Base-by-base conservation (phyloP, 2,888 invertebrate genomes). In the Watsonalla binaria region DNA sequence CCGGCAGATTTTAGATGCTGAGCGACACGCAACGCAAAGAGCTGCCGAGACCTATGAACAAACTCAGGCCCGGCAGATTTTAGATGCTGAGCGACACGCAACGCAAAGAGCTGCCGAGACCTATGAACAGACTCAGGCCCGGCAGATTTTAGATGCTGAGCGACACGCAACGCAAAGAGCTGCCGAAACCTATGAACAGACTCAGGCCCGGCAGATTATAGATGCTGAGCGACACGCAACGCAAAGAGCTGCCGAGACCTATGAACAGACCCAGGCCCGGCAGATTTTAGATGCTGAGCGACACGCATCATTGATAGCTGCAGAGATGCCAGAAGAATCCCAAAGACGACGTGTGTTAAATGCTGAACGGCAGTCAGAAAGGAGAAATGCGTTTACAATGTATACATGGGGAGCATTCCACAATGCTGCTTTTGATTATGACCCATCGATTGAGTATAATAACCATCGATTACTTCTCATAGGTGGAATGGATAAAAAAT, bases 401-500 rank as follows among this genome's bases (percentile, higher is more conserved):
- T 33, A 48, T 48, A 48, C 48, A 34, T 34, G 48, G 48, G 14
- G n/a, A 37, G 46, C 24, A 52, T 47, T 42, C 13, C 6, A 5
- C 35, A 7, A 35, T 35, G 35, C 35, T 35, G 35, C 35, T 35
- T 35, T 35, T 35, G 35, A 35, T 35, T 35, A 35, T 35, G 35
- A 35, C 7, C 35, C 35, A 7, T 35, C 7, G 7, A 35, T 35
- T 35, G 35, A 35, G 5, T 35, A 35, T 7, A 6, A 6, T 35
- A 35, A 35, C 7, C 35, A 35, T 35, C 35, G 35, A 35, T 35
- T 35, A 35, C 6, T 35, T 7, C 35, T 35, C 35, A 50, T 50
- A 24, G 52, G 45, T 11, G 7, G 34, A 5, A 57, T 63, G 59
- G 37, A 51, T 39, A 57, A 58, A 52, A 47, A 46, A 47, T 65